Evolutionary conservation across 2,797 vertebrate genomes (phyloP).

Genomic region (Mionectes olivaceus): DNA sequence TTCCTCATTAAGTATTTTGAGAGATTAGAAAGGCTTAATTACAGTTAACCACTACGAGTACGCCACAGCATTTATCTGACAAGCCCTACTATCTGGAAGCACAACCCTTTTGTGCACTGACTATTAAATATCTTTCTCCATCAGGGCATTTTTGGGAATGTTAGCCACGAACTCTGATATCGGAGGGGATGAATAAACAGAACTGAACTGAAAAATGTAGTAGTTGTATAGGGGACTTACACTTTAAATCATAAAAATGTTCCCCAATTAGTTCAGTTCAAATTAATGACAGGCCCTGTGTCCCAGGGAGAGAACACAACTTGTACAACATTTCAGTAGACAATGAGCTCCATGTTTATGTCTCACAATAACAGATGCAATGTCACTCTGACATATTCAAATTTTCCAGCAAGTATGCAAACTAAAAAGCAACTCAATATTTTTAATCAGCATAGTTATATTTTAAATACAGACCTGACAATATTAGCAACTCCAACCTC

Average conservation of each 20-base stretch:
- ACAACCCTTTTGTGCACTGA: neutral
- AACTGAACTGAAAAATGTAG: neutral
- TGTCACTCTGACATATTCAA: neutral
- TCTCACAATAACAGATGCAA: neutral
- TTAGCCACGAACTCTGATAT: neutral
- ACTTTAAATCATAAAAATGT: neutral
- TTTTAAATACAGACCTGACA: neutral
- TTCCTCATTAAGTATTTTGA: neutral
- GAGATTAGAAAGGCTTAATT: neutral
- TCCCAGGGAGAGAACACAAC: neutral
- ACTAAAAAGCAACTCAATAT: neutral
- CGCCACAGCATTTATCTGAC: neutral
- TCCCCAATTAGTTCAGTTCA: neutral
- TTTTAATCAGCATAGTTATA: neutral
- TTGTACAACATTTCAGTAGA: neutral
- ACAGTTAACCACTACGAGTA: neutral
- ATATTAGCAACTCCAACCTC: neutral
- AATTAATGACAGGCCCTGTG: neutral
- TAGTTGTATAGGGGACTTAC: neutral
- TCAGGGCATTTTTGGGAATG: neutral
- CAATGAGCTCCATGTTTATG: neutral
- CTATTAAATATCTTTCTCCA: neutral
- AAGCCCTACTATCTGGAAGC: neutral
- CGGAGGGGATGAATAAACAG: neutral
- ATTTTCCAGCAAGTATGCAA: neutral